Percentiles rank a stretch among this genome's conserved stretches.
Evolutionary conservation across 2,888 invertebrate genomes (phyloP).

Genomic region (Thyatira batis): DNA sequence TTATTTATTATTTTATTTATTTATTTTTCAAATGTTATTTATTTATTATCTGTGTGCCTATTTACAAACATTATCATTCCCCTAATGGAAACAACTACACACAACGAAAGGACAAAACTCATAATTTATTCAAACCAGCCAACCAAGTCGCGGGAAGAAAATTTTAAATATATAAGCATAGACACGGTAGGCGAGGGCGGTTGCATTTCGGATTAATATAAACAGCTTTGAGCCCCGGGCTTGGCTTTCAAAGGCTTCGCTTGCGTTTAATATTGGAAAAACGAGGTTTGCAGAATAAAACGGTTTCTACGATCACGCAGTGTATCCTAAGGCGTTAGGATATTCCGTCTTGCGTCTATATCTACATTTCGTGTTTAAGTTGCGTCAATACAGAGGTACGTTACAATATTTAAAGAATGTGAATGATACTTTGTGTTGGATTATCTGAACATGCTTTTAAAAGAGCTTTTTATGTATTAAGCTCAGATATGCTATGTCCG

Average conservation of each 20-base stretch:
- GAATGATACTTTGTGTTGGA: neutral
- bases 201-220: conserved; percentile 6
- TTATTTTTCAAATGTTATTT: too few relatives aligned
- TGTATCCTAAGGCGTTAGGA: neutral
- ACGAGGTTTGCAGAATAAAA: conserved; percentile 2
- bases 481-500: too few relatives aligned
- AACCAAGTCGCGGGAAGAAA: neutral
- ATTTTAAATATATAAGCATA: conserved; percentile 1
- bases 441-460: too few relatives aligned
- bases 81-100: neutral
- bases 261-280: conserved; percentile 7
- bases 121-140: neutral
- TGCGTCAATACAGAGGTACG: neutral
- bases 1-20: too few relatives aligned
- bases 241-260: neutral
- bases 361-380: neutral
- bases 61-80: neutral
- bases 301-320: neutral
- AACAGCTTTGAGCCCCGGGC: conserved; percentile 4
- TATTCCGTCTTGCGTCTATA: too few relatives aligned
- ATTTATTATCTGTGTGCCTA: too few relatives aligned
- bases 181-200: neutral
- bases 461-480: too few relatives aligned
- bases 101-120: neutral
- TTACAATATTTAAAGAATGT: neutral